A percentile compares a stretch with the other conserved stretches of the same genome.
Conservation (phyloP, 2,113 vertebrate species). For the Butorides virescens region DNA sequence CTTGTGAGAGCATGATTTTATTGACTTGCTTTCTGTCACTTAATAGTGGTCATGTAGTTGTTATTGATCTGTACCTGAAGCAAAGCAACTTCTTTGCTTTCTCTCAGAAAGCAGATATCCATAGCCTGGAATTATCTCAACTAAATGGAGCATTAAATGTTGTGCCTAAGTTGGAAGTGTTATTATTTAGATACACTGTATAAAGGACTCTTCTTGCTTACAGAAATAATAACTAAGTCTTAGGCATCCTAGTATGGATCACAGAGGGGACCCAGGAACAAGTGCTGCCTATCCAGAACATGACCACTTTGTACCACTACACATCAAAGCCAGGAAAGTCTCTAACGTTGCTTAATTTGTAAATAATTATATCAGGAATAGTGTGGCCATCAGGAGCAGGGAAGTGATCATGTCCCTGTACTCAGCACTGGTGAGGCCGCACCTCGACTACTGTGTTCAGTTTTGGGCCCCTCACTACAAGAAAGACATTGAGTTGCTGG, state of each 20-base stretch:
- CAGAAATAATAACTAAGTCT: not conserved
- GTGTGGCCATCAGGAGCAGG: no score
- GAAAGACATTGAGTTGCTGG: no score
- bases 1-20: not conserved
- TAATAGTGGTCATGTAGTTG: not conserved
- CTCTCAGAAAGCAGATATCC: not conserved
- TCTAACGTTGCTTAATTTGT: not conserved
- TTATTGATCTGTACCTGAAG: not conserved
- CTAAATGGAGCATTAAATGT: not conserved
- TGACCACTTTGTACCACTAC: not conserved
- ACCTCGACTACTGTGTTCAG: no score
- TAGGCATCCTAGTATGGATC: not conserved
- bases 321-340: not conserved
- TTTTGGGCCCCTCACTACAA: no score
- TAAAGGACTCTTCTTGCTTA: not conserved
- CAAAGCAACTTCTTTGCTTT: not conserved
- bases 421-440: no score
- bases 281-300: not conserved
- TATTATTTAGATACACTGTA: not conserved
- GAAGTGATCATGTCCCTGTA: no score
- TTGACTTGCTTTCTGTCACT: slow-evolving; percentile 8
- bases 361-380: no score
- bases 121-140: not conserved
- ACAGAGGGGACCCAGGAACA: not conserved
- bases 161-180: not conserved